Evolutionary conservation across 2,888 invertebrate genomes (phyloP), one percentile per base, ranked within the genome.

Genomic region (Drosophila basisetae): DNA sequence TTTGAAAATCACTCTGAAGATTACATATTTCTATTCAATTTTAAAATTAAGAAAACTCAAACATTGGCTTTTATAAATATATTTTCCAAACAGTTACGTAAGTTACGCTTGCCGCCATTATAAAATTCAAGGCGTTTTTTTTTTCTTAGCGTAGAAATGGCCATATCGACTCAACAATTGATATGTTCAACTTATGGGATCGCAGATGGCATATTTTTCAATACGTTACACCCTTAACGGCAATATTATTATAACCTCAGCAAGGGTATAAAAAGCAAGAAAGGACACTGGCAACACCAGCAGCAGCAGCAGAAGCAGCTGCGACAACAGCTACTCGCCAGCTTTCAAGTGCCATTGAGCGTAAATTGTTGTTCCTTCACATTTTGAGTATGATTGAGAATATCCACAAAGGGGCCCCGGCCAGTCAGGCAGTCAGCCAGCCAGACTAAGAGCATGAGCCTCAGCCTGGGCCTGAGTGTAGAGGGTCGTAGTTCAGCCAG

Each of bases 361-460:
- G 83, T 83, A 92, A 92, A 91, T 91, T 92, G 92, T 92, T 92
- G 90, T 92, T 92, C 74, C 85, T 88, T 87, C 83, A 87, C 88
- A 82, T 86, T 89, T 89, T 83, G 85, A 92, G 91, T 91, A 86
- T 90, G 86, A 91, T 92, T 91, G 91, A 92, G 89, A 92, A 89
- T 86, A 87, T 89, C 83, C 79, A 87, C 87, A 89, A 84, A 64
- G 70, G 68, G 67, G 31, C 77, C 18, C 50, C 10, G 52, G 50
- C 28, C 22, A 25, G 50, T 10, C 50, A 49, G 41, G n/a, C 47
- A 47, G 47, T 16, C 18, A 55, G 54, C 13, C 16, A 43, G 31
- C 33, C 33, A 54, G 54, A 22, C 54, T 35, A 54, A 10, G 41
- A 22, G 22, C 47, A 16, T 4, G 22, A 47, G 22, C 22, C 22